phyloP scores from a whole-genome alignment of 2,888 invertebrate genomes.

The Tupiocoris notatus region DNA sequence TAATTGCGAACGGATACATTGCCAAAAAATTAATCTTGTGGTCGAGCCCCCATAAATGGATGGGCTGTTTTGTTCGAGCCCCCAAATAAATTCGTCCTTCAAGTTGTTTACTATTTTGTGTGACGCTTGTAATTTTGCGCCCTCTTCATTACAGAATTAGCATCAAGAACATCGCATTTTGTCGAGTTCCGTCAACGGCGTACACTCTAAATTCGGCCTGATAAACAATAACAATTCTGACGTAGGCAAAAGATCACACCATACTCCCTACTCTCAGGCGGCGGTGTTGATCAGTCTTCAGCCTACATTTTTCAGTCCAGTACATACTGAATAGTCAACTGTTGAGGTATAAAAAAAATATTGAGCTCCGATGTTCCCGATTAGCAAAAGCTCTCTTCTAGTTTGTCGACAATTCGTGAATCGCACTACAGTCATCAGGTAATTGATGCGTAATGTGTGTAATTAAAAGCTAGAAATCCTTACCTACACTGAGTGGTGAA shows the following conservation, averaged over 20 bases:
- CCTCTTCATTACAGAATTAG: neutral
- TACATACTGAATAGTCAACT: no score
- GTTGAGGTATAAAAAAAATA: no score
- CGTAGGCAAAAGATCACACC: neutral
- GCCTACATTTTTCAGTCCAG: no score
- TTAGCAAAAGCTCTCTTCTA: conserved; percentile 1
- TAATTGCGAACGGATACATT: neutral
- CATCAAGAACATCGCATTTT: no score
- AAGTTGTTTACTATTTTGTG: conserved; percentile 2
- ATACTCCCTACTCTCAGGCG: no score
- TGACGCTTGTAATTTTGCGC: neutral
- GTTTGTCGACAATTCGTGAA: conserved; percentile 20
- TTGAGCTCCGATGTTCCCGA: neutral
- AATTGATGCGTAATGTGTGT: no score
- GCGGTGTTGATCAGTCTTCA: no score
- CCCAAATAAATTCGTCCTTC: conserved; percentile 4
- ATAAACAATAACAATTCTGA: conserved; percentile 17
- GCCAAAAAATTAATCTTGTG: neutral
- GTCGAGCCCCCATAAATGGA: neutral
- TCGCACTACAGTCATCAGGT: conserved; percentile 19
- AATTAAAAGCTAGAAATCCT: no score
- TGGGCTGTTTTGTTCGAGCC: neutral
- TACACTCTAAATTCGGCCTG: no score
- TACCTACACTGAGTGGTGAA: no score
- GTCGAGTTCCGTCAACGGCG: no score